Conservation (phyloP, 2,797 vertebrate genomes). For the Lacerta bilineata region DNA sequence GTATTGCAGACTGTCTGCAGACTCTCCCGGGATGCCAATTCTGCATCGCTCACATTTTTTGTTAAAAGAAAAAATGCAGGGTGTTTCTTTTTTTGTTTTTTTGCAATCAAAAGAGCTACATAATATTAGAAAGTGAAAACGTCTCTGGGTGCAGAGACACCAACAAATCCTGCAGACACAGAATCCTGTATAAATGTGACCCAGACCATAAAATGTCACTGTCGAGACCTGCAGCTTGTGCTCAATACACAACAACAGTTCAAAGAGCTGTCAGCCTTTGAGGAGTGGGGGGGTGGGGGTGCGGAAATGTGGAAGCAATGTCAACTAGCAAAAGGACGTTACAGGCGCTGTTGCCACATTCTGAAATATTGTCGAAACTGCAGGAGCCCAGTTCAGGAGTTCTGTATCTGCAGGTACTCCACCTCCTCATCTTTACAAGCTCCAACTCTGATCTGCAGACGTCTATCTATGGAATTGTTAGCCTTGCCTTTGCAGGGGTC, state of each 20-base stretch:
- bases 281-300: no score
- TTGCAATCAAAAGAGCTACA: slow-evolving; percentile 1
- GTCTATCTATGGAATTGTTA: no score
- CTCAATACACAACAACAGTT: slow-evolving; percentile 14
- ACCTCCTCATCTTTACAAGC: no score
- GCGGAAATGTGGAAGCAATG: background rate
- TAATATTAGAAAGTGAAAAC: slow-evolving; percentile 13
- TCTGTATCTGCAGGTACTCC: background rate
- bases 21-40: background rate
- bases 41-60: background rate
- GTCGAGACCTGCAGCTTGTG: background rate
- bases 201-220: slow-evolving; percentile 16
- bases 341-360: background rate
- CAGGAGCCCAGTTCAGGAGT: background rate
- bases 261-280: background rate
- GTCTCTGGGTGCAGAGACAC: background rate
- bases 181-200: slow-evolving; percentile 1
- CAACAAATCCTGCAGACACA: background rate
- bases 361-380: background rate
- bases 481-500: no score
- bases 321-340: background rate
- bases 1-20: background rate
- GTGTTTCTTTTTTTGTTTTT: background rate
- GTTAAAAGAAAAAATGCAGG: no score
- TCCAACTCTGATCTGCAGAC: no score